Conservation (phyloP, 2,113 vertebrate genomes). For the Lates calcarifer region DNA sequence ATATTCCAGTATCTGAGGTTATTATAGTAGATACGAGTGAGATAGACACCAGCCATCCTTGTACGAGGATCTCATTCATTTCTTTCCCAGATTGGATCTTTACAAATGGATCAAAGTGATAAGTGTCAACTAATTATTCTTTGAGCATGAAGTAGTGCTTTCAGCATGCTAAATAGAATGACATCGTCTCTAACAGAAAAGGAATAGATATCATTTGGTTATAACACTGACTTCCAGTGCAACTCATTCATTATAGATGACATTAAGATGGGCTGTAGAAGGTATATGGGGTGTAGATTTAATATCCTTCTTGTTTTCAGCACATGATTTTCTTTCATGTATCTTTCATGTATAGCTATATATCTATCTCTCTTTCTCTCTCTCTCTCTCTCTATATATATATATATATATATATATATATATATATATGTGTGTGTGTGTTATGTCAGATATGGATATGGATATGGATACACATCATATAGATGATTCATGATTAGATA, state of each 20-base stretch:
- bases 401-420: no score
- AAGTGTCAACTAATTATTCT: slow-evolving; percentile 59
- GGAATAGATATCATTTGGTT: slow-evolving; percentile 23
- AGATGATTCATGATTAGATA: background rate
- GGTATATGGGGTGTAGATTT: background rate
- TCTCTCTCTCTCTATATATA: no score
- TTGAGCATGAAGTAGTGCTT: slow-evolving; percentile 47
- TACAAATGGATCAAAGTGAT: slow-evolving; percentile 61
- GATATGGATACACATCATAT: background rate
- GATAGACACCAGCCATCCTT: slow-evolving; percentile 42
- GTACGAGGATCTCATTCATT: slow-evolving; percentile 30
- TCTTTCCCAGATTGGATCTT: slow-evolving; percentile 52
- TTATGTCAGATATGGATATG: background rate
- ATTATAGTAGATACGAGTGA: slow-evolving; percentile 52
- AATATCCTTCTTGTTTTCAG: background rate
- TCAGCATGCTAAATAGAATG: slow-evolving; percentile 30
- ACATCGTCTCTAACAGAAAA: slow-evolving; percentile 15
- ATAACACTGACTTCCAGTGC: slow-evolving; percentile 15
- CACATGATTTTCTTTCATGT: slow-evolving; percentile 10
- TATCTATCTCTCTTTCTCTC: no score
- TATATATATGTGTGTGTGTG: no score
- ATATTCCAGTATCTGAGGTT: slow-evolving; percentile 52
- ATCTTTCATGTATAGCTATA: no score
- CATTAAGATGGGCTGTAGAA: background rate
- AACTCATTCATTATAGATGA: slow-evolving; percentile 24